Evolutionary conservation across 2,888 invertebrate genomes (phyloP).

Genomic region (Calameuta pallipes): DNA sequence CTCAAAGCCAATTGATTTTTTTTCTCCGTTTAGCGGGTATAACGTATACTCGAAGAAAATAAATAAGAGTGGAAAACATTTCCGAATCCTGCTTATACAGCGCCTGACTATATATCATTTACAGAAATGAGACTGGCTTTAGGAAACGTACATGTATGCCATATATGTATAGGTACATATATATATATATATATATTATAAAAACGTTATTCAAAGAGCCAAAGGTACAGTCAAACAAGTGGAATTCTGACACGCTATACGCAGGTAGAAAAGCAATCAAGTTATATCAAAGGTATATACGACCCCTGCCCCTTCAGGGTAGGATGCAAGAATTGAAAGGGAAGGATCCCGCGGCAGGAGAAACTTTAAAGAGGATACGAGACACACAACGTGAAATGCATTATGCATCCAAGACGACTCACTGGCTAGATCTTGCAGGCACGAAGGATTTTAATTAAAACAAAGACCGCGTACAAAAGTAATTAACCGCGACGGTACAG

Average conservation of each 20-base stretch:
- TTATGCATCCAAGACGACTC: constrained; percentile 54
- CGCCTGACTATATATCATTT: background rate
- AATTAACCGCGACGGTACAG: constrained; percentile 34
- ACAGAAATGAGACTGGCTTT: background rate
- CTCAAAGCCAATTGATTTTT: background rate
- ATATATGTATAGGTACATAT: background rate
- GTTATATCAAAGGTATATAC: background rate
- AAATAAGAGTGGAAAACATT: background rate
- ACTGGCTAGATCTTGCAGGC: constrained; percentile 28
- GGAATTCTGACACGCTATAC: background rate
- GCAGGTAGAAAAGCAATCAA: background rate
- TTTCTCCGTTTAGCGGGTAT: background rate
- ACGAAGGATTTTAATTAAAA: constrained; percentile 45
- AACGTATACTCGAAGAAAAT: background rate
- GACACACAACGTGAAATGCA: constrained; percentile 49
- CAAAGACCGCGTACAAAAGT: constrained; percentile 37
- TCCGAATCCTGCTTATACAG: background rate
- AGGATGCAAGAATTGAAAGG: background rate
- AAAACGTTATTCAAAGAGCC: background rate
- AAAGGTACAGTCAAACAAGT: background rate
- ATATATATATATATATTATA: background rate
- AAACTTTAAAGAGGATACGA: constrained; percentile 13
- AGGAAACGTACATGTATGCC: background rate
- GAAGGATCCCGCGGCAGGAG: background rate
- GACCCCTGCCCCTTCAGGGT: background rate